phyloP scores from a whole-genome alignment of 2,888 invertebrate genomes.

The Ellobium chinense region DNA sequence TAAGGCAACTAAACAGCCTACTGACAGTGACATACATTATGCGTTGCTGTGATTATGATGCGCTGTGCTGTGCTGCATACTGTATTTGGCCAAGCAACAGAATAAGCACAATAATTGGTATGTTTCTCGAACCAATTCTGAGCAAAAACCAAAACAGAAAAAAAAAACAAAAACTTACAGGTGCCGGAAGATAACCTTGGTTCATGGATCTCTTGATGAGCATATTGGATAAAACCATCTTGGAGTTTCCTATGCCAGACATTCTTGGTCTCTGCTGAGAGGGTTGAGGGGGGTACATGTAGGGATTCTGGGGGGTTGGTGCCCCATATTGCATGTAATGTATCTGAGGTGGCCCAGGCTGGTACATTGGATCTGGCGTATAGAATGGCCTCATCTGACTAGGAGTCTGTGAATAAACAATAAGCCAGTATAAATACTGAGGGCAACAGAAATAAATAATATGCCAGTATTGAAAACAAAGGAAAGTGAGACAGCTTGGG shows the following conservation, averaged over 20 bases:
- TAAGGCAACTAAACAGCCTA: too few species aligned
- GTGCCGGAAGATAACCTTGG: slow-evolving; percentile 1
- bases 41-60: too few species aligned
- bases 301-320: slow-evolving; percentile 17
- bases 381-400: slow-evolving; percentile 31
- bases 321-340: slow-evolving; percentile 34
- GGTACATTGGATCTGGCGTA: slow-evolving; percentile 28
- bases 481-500: too few species aligned
- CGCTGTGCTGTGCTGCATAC: too few species aligned
- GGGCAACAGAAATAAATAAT: too few species aligned
- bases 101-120: too few species aligned
- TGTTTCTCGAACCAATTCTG: too few species aligned
- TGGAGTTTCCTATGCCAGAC: slow-evolving; percentile 8
- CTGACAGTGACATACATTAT: too few species aligned
- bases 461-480: too few species aligned
- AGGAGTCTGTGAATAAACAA: slow-evolving; percentile 5
- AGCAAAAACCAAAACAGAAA: too few species aligned
- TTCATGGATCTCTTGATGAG: slow-evolving; percentile 10
- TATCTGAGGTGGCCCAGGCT: slow-evolving; percentile 31
- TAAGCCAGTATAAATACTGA: too few species aligned
- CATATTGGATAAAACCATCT: slow-evolving; percentile 39
- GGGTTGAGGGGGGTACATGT: slow-evolving; percentile 24
- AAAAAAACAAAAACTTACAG: slow-evolving; percentile 14
- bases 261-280: slow-evolving; percentile 7
- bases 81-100: too few species aligned